These are phyloP conservation scores for Squalus acanthias DNA, from an alignment of 2,797 vertebrate genomes.

Conservation along the genomic window DNA sequence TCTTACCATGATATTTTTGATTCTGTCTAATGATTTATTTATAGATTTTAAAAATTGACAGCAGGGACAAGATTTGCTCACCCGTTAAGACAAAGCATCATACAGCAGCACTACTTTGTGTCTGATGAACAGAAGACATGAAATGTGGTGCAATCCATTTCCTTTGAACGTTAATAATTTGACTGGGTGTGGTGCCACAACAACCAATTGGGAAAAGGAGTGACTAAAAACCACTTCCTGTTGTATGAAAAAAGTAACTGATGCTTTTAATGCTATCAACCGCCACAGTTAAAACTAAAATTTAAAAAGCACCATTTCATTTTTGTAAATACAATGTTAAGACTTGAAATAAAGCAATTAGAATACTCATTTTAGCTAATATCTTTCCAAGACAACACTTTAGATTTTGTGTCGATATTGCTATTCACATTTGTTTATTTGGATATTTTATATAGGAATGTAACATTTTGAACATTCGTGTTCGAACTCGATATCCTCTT, in stretches of 20 bases:
- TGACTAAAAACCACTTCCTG: neutral
- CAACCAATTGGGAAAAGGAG: neutral
- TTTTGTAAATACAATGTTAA: neutral
- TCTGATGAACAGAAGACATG: neutral
- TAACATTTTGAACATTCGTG: slow-evolving; percentile 63
- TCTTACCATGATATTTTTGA: neutral
- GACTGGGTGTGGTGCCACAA: neutral
- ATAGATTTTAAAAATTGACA: neutral
- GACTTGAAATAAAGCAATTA: neutral
- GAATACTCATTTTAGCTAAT: neutral
- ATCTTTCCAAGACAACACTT: neutral
- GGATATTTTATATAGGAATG: slow-evolving; percentile 64
- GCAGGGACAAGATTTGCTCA: neutral
- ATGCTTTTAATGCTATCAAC: neutral
- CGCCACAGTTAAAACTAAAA: neutral
- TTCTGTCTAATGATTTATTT: neutral
- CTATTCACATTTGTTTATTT: slow-evolving; percentile 8
- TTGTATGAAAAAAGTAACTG: neutral
- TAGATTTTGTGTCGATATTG: neutral
- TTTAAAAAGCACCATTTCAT: neutral
- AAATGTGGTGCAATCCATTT: neutral
- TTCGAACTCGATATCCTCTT: slow-evolving; percentile 71
- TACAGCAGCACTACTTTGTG: neutral
- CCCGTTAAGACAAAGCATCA: neutral
- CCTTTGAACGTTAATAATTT: neutral